phyloP scores from a whole-genome alignment of 2,113 vertebrate species.

The Mobula hypostoma region DNA sequence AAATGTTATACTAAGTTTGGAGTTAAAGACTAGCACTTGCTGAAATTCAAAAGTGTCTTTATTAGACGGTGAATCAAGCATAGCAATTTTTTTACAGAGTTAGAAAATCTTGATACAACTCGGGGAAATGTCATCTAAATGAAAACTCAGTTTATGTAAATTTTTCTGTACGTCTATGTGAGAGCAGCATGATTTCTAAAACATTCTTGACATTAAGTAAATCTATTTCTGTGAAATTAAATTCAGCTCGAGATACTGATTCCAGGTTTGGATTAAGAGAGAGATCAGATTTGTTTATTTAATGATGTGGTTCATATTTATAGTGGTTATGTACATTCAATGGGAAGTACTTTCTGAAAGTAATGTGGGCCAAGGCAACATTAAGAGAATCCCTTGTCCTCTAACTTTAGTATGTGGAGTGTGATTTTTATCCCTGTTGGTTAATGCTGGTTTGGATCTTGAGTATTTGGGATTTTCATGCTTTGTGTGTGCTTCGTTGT shows the following conservation, averaged over 20 bases:
- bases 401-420: not conserved
- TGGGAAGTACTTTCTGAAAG: not conserved
- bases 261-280: not conserved
- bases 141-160: not conserved
- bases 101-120: not conserved
- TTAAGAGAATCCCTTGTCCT: constrained; percentile 37
- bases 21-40: not conserved
- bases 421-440: constrained; percentile 24
- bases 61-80: not conserved
- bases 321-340: not conserved
- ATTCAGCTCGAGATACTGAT: not conserved
- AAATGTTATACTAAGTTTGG: too few relatives aligned
- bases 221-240: not conserved
- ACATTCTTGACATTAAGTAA: constrained; percentile 7
- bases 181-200: not conserved
- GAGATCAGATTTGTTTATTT: not conserved
- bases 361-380: constrained; percentile 40
- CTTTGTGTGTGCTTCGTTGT: constrained; percentile 39
- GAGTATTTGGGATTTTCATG: constrained; percentile 43
- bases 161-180: not conserved
- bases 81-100: not conserved
- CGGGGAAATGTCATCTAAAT: not conserved
- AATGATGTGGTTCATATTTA: constrained; percentile 45
- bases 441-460: not conserved
- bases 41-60: not conserved